Evolutionary conservation across 2,797 vertebrate genomes (phyloP).

Genomic region (Xenopus petersii): DNA sequence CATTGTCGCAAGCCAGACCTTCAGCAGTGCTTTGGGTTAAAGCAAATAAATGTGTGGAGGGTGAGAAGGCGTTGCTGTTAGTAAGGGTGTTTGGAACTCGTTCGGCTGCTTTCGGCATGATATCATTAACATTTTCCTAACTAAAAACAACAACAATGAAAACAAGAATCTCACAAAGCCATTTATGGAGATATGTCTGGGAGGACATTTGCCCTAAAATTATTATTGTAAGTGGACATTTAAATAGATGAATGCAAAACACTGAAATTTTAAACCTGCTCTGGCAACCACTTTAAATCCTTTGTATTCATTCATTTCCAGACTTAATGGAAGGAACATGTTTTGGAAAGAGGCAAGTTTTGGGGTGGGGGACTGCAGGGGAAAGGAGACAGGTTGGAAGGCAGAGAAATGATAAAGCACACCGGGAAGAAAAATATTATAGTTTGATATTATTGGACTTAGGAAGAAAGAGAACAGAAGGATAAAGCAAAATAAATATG

Average conservation of each 20-base stretch:
- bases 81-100: slow-evolving; percentile 7
- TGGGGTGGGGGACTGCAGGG: background rate
- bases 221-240: slow-evolving; percentile 10
- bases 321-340: slow-evolving; percentile 4
- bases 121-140: slow-evolving; percentile 34
- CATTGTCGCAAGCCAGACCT: no score
- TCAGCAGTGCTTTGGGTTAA: background rate
- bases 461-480: no score
- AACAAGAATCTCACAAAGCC: slow-evolving; percentile 1
- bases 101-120: slow-evolving; percentile 36
- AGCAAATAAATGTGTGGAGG: background rate
- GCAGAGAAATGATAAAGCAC: background rate
- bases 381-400: background rate
- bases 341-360: no score
- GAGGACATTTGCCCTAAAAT: slow-evolving; percentile 15
- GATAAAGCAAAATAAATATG: no score
- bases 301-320: slow-evolving; percentile 17
- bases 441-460: no score
- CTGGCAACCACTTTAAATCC: background rate
- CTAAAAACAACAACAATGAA: slow-evolving; percentile 41
- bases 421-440: background rate
- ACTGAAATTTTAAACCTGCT: slow-evolving; percentile 13
- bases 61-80: slow-evolving; percentile 4
- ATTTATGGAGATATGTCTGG: slow-evolving; percentile 36
- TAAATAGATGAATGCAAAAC: slow-evolving; percentile 26